A percentile compares a stretch with the other conserved stretches of the same genome.
Evolutionary conservation across 2,113 vertebrate species (phyloP).

Genomic region (Marcusenius ussheri): DNA sequence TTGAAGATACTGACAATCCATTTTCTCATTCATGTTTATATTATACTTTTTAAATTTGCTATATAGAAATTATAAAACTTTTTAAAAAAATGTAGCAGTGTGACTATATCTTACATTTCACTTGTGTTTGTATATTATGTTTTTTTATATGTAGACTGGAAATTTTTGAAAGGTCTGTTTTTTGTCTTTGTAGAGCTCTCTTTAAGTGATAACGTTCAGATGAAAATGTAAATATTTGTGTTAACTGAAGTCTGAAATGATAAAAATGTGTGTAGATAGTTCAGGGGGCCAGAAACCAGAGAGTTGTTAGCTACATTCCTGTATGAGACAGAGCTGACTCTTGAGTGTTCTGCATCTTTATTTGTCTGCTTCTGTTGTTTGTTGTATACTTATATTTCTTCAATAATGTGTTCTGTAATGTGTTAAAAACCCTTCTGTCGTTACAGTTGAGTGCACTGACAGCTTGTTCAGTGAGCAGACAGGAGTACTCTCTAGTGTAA

Average conservation of each 20-base stretch:
- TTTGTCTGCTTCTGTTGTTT: not conserved
- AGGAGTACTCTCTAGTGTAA: conserved; percentile 68
- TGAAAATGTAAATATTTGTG: conserved; percentile 16
- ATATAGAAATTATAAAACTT: not conserved
- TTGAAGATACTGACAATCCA: not conserved
- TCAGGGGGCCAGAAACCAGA: not conserved
- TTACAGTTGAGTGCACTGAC: conserved; percentile 83
- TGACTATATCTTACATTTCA: not conserved
- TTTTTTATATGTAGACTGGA: conserved; percentile 1
- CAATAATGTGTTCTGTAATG: not conserved
- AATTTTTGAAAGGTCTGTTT: not conserved
- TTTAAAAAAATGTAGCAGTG: not conserved
- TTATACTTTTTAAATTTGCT: not conserved
- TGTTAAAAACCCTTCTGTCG: conserved; percentile 11
- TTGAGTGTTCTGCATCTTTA: conserved; percentile 12
- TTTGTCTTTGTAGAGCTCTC: not conserved
- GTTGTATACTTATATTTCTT: conserved; percentile 24
- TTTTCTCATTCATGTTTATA: not conserved
- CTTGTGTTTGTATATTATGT: not conserved
- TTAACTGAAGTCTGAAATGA: conserved; percentile 6
- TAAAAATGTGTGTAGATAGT: conserved; percentile 14
- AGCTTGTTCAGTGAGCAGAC: conserved; percentile 76
- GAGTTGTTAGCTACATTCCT: not conserved
- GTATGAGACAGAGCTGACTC: conserved; percentile 6
- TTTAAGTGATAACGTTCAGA: conserved; percentile 1